These are phyloP conservation scores for Momotus momota DNA, from an alignment of 2,797 vertebrate genomes.

Conservation along the genomic window DNA sequence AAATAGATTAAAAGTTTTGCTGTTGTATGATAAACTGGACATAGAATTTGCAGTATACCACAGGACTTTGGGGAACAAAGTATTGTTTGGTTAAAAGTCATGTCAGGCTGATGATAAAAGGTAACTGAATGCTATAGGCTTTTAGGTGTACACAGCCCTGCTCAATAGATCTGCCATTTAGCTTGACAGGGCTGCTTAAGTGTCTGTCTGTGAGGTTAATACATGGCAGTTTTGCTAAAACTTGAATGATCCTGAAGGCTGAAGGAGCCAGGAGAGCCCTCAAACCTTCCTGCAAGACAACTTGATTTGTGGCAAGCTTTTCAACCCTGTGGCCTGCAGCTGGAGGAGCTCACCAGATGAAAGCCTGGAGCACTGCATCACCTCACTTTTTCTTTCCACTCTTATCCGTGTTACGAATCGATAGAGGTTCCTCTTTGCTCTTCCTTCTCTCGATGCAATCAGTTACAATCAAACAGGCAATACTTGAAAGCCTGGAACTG, in stretches of 20 bases:
- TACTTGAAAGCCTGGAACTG: neutral
- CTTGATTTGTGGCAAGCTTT: neutral
- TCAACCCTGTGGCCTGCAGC: neutral
- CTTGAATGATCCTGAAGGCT: neutral
- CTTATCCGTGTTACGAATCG: neutral
- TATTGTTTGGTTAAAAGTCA: neutral
- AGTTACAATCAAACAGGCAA: neutral
- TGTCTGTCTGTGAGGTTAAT: slow-evolving; percentile 1
- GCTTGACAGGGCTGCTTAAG: neutral
- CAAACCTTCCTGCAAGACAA: neutral
- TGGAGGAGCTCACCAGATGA: neutral
- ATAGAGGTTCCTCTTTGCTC: neutral
- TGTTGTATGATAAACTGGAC: neutral
- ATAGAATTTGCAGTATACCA: neutral
- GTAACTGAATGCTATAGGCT: neutral
- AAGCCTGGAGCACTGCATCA: neutral
- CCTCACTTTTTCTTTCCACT: neutral
- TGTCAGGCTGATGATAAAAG: neutral
- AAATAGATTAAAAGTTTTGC: neutral
- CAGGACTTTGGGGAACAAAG: neutral
- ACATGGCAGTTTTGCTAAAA: neutral
- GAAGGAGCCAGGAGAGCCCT: neutral
- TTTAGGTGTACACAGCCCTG: neutral
- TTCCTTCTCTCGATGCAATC: neutral
- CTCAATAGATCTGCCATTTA: slow-evolving; percentile 30